These are phyloP conservation scores for Tachina lurida DNA, from an alignment of 2,888 invertebrate genomes.

Conservation along the genomic window DNA sequence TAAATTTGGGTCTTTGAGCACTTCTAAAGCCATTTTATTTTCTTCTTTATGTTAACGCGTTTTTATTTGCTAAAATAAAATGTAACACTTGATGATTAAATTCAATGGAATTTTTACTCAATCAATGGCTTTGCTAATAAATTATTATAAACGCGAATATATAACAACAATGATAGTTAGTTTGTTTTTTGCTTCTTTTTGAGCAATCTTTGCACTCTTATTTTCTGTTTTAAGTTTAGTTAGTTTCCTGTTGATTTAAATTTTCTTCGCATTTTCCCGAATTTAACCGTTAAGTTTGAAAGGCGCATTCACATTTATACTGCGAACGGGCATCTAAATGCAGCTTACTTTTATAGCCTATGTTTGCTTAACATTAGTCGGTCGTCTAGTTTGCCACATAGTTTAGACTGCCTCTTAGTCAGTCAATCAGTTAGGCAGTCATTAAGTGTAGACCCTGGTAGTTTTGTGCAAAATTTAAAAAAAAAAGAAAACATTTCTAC, in stretches of 20 bases:
- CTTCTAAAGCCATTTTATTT: constrained; percentile 79
- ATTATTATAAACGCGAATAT: constrained; percentile 49
- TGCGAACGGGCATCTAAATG: constrained; percentile 69
- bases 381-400: constrained; percentile 35
- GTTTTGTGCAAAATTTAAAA: constrained; percentile 47
- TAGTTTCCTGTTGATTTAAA: constrained; percentile 20
- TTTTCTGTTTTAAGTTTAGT: constrained; percentile 6
- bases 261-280: constrained; percentile 58
- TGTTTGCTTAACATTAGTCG: constrained; percentile 60
- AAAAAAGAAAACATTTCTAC: constrained; percentile 43
- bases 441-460: constrained; percentile 47
- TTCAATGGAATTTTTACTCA: constrained; percentile 29
- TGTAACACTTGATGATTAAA: constrained; percentile 50
- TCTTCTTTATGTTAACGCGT: constrained; percentile 4
- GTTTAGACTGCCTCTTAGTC: constrained; percentile 27
- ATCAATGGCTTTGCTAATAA: constrained; percentile 45
- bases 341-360: constrained; percentile 73
- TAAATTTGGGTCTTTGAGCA: constrained; percentile 80
- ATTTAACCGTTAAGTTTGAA: constrained; percentile 62
- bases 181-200: background rate
- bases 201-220: constrained; percentile 26
- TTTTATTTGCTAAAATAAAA: constrained; percentile 27
- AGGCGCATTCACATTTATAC: constrained; percentile 64
- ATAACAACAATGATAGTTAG: constrained; percentile 15
- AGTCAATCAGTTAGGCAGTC: constrained; percentile 24